phyloP scores from a whole-genome alignment of 2,888 invertebrate species.

The Theristus sp. region DNA sequence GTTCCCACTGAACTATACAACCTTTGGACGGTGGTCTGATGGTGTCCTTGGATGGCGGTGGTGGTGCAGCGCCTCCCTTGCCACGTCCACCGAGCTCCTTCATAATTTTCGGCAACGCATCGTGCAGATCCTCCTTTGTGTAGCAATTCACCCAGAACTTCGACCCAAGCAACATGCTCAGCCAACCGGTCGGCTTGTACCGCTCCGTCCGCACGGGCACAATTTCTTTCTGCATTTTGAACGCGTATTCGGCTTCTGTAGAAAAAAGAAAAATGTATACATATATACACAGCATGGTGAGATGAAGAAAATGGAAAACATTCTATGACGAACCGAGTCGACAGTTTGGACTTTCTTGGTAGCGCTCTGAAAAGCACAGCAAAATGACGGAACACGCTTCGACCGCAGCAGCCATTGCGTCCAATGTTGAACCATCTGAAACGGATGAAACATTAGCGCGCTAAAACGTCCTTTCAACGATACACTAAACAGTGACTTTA shows the following conservation, averaged over 20 bases:
- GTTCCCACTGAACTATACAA: too few species aligned
- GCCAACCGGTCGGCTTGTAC: neutral
- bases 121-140: neutral
- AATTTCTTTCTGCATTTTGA: neutral
- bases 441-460: too few species aligned
- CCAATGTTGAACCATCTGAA: too few species aligned
- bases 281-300: neutral
- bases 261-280: neutral
- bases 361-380: neutral
- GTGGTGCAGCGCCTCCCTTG: too few species aligned
- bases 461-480: too few species aligned
- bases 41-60: too few species aligned
- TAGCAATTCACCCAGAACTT: neutral
- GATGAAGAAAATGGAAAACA: too few species aligned
- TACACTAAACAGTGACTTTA: too few species aligned
- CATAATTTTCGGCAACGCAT: neutral
- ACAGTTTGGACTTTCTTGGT: neutral
- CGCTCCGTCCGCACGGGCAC: neutral
- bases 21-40: too few species aligned
- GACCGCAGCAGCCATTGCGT: neutral
- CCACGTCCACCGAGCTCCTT: neutral
- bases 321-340: too few species aligned
- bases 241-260: neutral
- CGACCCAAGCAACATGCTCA: neutral
- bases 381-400: neutral